Conservation (phyloP, 2,113 vertebrate species). For the Hepsetus odoe region DNA sequence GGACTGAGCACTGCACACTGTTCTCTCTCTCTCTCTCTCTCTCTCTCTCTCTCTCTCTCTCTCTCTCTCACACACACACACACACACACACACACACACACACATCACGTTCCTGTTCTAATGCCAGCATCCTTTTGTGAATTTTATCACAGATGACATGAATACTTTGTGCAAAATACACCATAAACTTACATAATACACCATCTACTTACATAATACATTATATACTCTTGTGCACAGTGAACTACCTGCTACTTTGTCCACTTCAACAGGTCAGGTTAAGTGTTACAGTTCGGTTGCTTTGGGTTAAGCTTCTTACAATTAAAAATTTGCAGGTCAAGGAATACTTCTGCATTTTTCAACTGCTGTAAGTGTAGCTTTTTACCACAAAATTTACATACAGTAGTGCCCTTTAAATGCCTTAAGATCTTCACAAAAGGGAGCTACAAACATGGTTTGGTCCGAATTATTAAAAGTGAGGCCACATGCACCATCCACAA, state of each 20-base stretch:
- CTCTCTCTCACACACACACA: neutral
- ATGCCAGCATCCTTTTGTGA: conserved; percentile 10
- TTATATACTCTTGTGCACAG: neutral
- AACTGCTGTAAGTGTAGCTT: no score
- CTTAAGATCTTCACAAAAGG: no score
- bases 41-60: no score
- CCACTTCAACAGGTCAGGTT: neutral
- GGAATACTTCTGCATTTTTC: neutral
- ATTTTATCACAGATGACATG: conserved; percentile 1
- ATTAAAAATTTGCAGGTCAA: neutral
- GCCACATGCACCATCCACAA: no score
- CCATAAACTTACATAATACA: neutral
- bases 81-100: neutral
- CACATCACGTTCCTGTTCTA: neutral
- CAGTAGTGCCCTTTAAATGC: no score
- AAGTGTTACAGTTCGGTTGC: neutral
- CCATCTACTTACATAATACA: neutral
- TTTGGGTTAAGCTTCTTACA: neutral
- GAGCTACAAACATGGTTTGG: no score
- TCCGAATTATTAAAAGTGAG: no score
- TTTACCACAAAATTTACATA: no score
- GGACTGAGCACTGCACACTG: no score
- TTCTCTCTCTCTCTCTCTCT: neutral
- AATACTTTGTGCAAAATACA: conserved; percentile 12
- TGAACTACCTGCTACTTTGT: neutral